Evolutionary conservation across 2,113 vertebrate genomes (phyloP), one percentile per base, ranked within the genome.

Genomic region (Limanda limanda): DNA sequence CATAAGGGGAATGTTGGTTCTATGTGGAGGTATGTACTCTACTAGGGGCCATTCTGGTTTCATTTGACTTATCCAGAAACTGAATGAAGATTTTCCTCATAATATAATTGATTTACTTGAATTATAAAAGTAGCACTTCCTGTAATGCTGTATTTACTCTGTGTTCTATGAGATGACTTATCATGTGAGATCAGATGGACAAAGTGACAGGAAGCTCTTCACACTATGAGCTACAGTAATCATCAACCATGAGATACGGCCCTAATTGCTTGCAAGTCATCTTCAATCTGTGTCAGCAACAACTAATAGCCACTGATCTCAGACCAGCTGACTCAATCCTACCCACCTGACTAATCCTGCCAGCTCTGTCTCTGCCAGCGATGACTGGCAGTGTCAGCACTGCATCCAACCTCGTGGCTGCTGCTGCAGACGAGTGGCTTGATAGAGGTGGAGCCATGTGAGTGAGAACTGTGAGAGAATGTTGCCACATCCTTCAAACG

Each of bases 261-360:
- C 70, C 60, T 35, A 13, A 27, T 62, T 24, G 25, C 20, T 59
- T 37, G 35, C 13, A 56, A 68, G 54, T 79, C 66, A 79, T 81
- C 17, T 80, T 75, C 66, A 71, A 72, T 79, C 56, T 86, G 42
- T 76, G 58, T 71, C 64, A 66, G 24, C 24, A 77, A 60, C 42
- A 61, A 67, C 67, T 83, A 79, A 85, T 59, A 68, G 72, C 62
- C 48, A 58, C 71, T 65, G 60, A 79, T 82, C 70, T 76, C 42
- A 81, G 35, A 78, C 35, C 48, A 76, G 57, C 58, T 76, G 72
- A 85, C 75, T 80, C 82, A 76, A 74, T 76, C 68, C 77, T 72
- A 18, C 40, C 63, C 72, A 54, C 54, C 56, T 69, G 58, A 74
- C 64, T 75, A 86, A 90, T 88, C 87, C 54, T 23, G 9, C 54